Base-by-base conservation (phyloP, 2,888 invertebrate genomes). In the Tineola bisselliella region DNA sequence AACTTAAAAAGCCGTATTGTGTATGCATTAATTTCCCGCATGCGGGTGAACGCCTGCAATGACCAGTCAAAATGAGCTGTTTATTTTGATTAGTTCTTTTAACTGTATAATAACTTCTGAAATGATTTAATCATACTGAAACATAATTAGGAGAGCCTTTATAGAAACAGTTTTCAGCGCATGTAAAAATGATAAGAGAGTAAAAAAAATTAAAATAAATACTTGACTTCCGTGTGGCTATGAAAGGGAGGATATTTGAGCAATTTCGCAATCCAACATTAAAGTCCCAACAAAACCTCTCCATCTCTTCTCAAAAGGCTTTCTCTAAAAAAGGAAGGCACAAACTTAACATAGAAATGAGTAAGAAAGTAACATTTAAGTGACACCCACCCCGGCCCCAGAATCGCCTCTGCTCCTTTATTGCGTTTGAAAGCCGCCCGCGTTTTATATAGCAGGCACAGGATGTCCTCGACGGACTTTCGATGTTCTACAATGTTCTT, bases 291-390 rank as follows among this genome's bases (percentile, higher is more conserved):
- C 19, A 56, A 56, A 56, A 25, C 56, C 12, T 19, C 56, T 4
- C 48, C 15, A 18, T 48, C 48, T 48, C 38, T 48, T 48, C 15
- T 56, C 25, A 18, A 56, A 30, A 56, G 56, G 56, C 18, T 56
- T 56, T 56, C 56, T 19, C 30, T 56, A 56, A 56, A 56, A 56
- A 56, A 56, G 56, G 25, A 56, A 48, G 17, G 17, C 15, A 25
- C 56, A 5, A 56, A 56, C 56, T 56, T 56, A 56, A 56, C 56
- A 56, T 56, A 56, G 56, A 56, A 56, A 56, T 56, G 56, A 56
- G 56, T 25, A 56, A 56, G 56, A 56, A 56, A 56, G 56, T 56
- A 56, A 56, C 56, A 56, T 56, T 56, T 56, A 56, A 56, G 56
- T 56, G 56, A 56, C 56, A 56, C 56, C 56, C 19, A n/a, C n/a